Conservation (phyloP, 1,140 invertebrate genomes). For the Vanessa tameamea region DNA sequence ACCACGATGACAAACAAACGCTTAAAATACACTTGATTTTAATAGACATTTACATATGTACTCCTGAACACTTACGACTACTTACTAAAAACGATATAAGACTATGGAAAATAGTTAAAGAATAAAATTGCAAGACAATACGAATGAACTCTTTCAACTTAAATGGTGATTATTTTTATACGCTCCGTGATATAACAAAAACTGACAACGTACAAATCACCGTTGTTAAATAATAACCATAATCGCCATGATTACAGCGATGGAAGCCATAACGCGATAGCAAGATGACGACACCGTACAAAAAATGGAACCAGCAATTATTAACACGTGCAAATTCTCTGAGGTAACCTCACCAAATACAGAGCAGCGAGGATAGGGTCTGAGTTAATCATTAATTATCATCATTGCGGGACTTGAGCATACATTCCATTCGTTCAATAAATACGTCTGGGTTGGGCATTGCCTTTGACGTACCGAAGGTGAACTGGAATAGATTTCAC, state of each 20-base stretch:
- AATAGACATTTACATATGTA: no score
- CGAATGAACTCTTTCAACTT: neutral
- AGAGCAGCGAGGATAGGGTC: constrained; percentile 17
- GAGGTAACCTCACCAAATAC: constrained; percentile 30
- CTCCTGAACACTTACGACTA: neutral
- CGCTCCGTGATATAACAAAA: constrained; percentile 11
- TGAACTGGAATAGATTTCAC: constrained; percentile 3
- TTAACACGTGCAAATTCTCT: constrained; percentile 42
- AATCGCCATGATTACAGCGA: constrained; percentile 22
- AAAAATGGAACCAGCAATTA: constrained; percentile 38
- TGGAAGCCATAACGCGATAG: constrained; percentile 17
- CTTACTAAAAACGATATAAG: neutral
- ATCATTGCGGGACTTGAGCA: constrained; percentile 18
- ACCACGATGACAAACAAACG: neutral
- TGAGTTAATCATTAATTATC: constrained; percentile 26
- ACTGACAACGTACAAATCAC: constrained; percentile 25
- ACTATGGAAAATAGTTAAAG: neutral
- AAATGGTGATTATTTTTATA: constrained; percentile 7
- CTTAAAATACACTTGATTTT: no score
- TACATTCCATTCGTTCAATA: constrained; percentile 22
- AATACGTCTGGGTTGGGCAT: constrained; percentile 11
- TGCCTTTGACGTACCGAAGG: constrained; percentile 17
- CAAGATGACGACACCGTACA: constrained; percentile 20
- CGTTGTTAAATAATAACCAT: constrained; percentile 15
- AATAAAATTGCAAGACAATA: neutral